Evolutionary conservation across 2,797 vertebrate species (phyloP).

Genomic region (Hoplostethus mediterraneus): DNA sequence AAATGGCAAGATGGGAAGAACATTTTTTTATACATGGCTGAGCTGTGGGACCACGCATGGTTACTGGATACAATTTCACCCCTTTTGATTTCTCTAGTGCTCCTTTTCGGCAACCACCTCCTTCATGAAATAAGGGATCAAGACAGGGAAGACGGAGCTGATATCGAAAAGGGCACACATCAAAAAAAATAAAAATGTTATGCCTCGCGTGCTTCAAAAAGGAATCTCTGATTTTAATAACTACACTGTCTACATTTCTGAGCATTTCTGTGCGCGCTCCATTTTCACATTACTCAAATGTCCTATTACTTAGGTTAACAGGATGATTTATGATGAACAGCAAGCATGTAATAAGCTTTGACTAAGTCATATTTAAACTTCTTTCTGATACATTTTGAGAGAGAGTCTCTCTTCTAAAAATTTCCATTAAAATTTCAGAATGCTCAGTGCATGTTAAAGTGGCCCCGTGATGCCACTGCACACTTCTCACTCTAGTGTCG

Average conservation of each 20-base stretch:
- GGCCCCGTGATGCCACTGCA: neutral
- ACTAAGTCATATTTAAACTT: slow-evolving; percentile 26
- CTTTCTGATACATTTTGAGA: slow-evolving; percentile 6
- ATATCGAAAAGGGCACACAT: slow-evolving; percentile 33
- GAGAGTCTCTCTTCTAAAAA: slow-evolving; percentile 9
- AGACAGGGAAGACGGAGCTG: slow-evolving; percentile 7
- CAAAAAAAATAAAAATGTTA: slow-evolving; percentile 42
- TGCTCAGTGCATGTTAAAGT: neutral
- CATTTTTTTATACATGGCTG: neutral
- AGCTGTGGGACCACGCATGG: slow-evolving; percentile 29
- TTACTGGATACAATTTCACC: slow-evolving; percentile 36
- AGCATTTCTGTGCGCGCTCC: neutral
- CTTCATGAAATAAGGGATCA: slow-evolving; percentile 12
- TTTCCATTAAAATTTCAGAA: slow-evolving; percentile 9
- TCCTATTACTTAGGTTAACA: slow-evolving; percentile 34
- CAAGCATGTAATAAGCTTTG: neutral
- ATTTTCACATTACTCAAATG: slow-evolving; percentile 14
- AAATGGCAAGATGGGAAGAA: too few species aligned
- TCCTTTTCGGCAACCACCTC: slow-evolving; percentile 24
- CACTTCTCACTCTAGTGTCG: neutral
- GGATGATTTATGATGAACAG: slow-evolving; percentile 59
- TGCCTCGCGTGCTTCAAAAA: slow-evolving; percentile 22
- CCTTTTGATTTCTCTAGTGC: slow-evolving; percentile 42
- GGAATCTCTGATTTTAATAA: neutral
- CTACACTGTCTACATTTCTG: too few species aligned